Evolutionary conservation across 2,888 invertebrate species (phyloP).

Genomic region (Amphiduros pacificus): DNA sequence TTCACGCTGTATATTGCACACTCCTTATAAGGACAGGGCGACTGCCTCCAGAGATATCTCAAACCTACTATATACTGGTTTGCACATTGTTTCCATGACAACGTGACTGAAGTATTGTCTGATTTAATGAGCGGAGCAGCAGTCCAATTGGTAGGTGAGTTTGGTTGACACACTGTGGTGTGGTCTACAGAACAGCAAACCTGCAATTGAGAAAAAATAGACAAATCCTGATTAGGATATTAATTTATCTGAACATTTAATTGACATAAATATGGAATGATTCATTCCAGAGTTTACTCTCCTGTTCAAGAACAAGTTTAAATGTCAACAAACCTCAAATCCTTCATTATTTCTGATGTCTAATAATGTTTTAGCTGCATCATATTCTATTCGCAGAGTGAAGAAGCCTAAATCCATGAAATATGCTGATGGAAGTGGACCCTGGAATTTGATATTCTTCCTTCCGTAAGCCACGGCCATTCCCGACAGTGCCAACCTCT

Average conservation of each 20-base stretch:
- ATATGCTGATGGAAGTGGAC: slow-evolving; percentile 35
- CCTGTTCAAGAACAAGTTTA: no score
- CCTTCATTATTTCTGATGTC: slow-evolving; percentile 25
- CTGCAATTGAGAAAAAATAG: neutral
- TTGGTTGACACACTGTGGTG: neutral
- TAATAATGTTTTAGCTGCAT: slow-evolving; percentile 26
- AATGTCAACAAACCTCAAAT: slow-evolving; percentile 30
- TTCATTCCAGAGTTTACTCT: no score
- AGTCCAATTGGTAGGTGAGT: neutral
- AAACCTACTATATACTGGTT: neutral
- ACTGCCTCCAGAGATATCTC: neutral
- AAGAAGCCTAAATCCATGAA: neutral
- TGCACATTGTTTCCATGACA: neutral
- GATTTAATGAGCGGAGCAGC: neutral
- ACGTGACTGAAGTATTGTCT: neutral
- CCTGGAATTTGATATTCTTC: slow-evolving; percentile 33
- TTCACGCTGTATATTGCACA: neutral
- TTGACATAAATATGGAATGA: no score
- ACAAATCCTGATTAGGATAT: no score
- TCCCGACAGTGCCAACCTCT: slow-evolving; percentile 38
- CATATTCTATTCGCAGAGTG: slow-evolving; percentile 24
- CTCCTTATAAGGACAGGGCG: neutral
- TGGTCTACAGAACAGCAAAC: slow-evolving; percentile 2
- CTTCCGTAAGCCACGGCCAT: slow-evolving; percentile 42
- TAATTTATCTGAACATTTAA: no score